A percentile compares a stretch with the other conserved stretches of the same genome.
Conservation (phyloP, 1,140 invertebrate genomes). For the Drosophila ironensis region DNA sequence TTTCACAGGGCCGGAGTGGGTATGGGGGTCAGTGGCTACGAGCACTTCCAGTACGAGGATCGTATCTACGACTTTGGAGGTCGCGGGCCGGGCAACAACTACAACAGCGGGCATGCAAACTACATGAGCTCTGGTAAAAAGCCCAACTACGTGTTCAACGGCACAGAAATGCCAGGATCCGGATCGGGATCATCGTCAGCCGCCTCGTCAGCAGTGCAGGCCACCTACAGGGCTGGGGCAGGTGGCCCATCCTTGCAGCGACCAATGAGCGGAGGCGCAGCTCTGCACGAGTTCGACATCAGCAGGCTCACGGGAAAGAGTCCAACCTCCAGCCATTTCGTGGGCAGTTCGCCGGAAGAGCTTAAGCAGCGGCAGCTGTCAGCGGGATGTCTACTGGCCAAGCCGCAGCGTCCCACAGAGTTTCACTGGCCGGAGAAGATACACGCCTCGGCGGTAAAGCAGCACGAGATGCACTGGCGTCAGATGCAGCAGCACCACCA, state of each 20-base stretch:
- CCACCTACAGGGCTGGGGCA: conserved; percentile 42
- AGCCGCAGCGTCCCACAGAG: conserved; percentile 59
- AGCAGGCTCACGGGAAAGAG: conserved; percentile 81
- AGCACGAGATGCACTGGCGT: conserved; percentile 75
- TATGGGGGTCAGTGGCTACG: conserved; percentile 38
- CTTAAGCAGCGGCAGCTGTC: conserved; percentile 45
- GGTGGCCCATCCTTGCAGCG: conserved; percentile 18
- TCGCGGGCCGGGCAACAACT: conserved; percentile 76
- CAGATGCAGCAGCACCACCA: conserved; percentile 59
- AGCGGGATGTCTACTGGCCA: conserved; percentile 18
- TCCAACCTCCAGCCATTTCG: conserved; percentile 81
- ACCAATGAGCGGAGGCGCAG: conserved; percentile 49
- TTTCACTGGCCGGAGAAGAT: conserved; percentile 82
- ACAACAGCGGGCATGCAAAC: conserved; percentile 20
- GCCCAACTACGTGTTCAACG: conserved; percentile 35
- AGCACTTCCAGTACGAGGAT: conserved; percentile 74
- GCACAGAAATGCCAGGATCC: conserved; percentile 36
- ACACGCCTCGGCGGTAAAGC: conserved; percentile 77
- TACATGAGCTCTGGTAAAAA: conserved; percentile 38
- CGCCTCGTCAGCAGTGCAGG: conserved; percentile 59
- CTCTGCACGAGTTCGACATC: conserved; percentile 79
- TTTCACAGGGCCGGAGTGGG: conserved; percentile 36
- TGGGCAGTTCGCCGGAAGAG: conserved; percentile 61
- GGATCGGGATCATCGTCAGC: conserved; percentile 73
- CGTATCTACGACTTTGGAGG: conserved; percentile 80